Base-by-base conservation (phyloP, 2,888 invertebrate species). In the Dryobotodes eremita region DNA sequence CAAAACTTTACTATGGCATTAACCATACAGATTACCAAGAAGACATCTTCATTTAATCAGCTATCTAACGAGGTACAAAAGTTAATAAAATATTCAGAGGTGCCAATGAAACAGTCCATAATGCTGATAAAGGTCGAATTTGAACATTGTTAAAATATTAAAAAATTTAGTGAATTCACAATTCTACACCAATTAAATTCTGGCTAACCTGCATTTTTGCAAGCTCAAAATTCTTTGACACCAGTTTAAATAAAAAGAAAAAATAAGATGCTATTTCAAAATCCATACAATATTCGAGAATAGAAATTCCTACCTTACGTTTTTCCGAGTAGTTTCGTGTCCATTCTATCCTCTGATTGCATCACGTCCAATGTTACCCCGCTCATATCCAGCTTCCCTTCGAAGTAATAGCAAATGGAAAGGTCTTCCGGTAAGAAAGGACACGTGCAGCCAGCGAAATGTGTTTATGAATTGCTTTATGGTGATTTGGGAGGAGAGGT, bases 341-440 rank as follows among this genome's bases (percentile, higher is more conserved):
- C 84, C 83, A 81, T 87, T 83, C 74, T 71, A 59, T 31, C 31
- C 71, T 79, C 81, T 86, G 88, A 88, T 88, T 88, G 87, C 87
- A 87, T 88, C 88, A 88, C 88, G 87, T 88, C 71, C 84, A 79
- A 71, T 70, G 86, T 71, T 73, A 86, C 75, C 80, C 84, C 84
- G 61, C 80, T 84, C 84, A 88, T 88, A 86, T 84, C 84, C 84
- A 86, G 84, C 77, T 83, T 86, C 82, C 88, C 75, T 84, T 84
- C 72, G 62, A 80, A 79, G 85, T 88, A 82, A 88, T 86, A 77
- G 71, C 70, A 69, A 84, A 87, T 79, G 77, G 72, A 82, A 87
- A 86, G 86, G 84, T 86, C 84, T 87, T 86, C 86, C 88, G 80
- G 84, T 73, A 71, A 83, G 84, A 75, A 88, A 84, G 71, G 75